Evolutionary conservation across 2,888 invertebrate genomes (phyloP), one percentile per base, ranked within the genome.

Genomic region (Eupeodes latifasciatus): DNA sequence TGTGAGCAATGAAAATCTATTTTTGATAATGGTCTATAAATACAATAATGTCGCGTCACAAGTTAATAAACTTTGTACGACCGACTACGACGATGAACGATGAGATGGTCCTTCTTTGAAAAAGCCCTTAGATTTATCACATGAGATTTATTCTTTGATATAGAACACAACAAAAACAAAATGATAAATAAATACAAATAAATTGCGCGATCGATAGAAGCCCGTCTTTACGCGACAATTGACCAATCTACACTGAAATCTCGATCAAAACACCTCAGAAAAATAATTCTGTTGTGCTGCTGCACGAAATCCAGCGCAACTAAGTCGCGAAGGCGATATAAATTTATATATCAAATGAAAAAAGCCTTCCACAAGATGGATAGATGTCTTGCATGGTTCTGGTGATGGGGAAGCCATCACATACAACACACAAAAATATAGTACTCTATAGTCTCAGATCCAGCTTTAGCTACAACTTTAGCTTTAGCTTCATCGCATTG

Each of bases 211-310:
- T 74, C 62, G 55, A 74, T 74, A 81, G 34, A 72, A 81, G 64
- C 44, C 59, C 77, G 79, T 81, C 85, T 81, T 71, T 14, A 81
- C 81, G 78, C 88, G 81, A 78, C 88, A 75, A 81, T 85, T 78
- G 88, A 84, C 78, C 77, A 81, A 88, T 88, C 85, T 78, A 81
- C 78, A 88, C 88, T 88, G 81, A 88, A 85, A 88, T 88, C 88
- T 85, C 85, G 78, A 88, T 88, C 81, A 88, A 88, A 85, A 85
- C 81, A 81, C 81, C 74, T 81, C 78, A 74, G 85, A 85, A 81
- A 84, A 88, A 81, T 88, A 74, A 78, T 81, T 88, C 74, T 85
- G 59, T 72, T 59, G 69, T 64, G 64, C 64, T 76, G 69, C 61
- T 49, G 57, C 59, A 47, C 47, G 47, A 19, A 34, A 72, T 72